Conservation (phyloP, 2,888 invertebrate species). For the Trachelus tabidus region DNA sequence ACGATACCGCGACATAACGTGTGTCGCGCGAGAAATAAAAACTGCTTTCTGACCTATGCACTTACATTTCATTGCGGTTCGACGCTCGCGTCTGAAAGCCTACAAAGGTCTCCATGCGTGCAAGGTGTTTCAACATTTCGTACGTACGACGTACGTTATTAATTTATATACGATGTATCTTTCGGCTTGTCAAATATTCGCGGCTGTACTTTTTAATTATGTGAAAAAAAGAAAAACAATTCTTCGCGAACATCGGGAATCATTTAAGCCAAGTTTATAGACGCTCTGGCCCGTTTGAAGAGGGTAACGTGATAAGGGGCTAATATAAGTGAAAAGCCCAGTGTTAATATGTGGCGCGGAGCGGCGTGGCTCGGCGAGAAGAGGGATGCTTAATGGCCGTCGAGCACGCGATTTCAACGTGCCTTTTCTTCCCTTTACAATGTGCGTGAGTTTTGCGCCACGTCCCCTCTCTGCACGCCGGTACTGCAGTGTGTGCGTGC, state of each 20-base stretch:
- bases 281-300: neutral
- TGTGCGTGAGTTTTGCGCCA: neutral
- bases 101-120: neutral
- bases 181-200: neutral
- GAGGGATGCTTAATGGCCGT: constrained; percentile 31
- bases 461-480: neutral
- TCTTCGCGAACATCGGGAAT: neutral
- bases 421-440: constrained; percentile 17
- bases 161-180: neutral
- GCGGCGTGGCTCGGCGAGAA: constrained; percentile 10
- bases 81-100: neutral
- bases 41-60: neutral
- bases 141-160: neutral
- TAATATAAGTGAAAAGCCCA: constrained; percentile 33
- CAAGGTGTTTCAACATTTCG: neutral
- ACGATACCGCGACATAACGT: neutral
- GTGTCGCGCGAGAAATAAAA: neutral
- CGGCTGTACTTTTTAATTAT: neutral
- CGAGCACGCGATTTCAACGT: constrained; percentile 37
- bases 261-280: neutral
- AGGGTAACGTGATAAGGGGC: constrained; percentile 10
- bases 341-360: constrained; percentile 34
- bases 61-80: neutral
- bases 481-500: neutral
- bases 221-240: neutral